Evolutionary conservation across 2,888 invertebrate genomes (phyloP).

Genomic region (Penaeus monodon): DNA sequence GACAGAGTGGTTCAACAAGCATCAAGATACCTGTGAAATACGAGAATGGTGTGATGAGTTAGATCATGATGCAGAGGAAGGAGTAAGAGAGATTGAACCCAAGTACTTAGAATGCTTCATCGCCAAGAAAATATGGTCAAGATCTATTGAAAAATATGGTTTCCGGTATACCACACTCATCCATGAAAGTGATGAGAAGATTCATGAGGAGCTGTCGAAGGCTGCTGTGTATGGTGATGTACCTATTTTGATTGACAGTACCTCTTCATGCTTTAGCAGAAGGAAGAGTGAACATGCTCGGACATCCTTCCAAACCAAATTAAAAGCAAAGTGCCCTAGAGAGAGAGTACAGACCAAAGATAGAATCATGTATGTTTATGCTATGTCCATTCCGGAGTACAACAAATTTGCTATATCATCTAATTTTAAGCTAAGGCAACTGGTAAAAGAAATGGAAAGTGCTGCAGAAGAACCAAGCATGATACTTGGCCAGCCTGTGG

Average conservation of each 20-base stretch:
- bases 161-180: slow-evolving; percentile 64
- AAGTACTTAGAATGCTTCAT: slow-evolving; percentile 64
- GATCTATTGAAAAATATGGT: slow-evolving; percentile 62
- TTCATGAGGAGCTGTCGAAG: slow-evolving; percentile 59
- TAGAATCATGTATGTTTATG: slow-evolving; percentile 64
- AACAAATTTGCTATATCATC: slow-evolving; percentile 64
- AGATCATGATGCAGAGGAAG: slow-evolving; percentile 64
- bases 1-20: slow-evolving; percentile 65
- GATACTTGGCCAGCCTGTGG: no score
- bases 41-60: slow-evolving; percentile 65
- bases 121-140: slow-evolving; percentile 65
- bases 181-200: slow-evolving; percentile 64
- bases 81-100: slow-evolving; percentile 64
- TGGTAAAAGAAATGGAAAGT: slow-evolving; percentile 60
- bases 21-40: slow-evolving; percentile 64
- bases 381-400: slow-evolving; percentile 65
- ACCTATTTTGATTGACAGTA: slow-evolving; percentile 61
- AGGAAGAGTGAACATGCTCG: slow-evolving; percentile 64
- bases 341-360: slow-evolving; percentile 65
- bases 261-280: slow-evolving; percentile 62
- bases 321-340: slow-evolving; percentile 63
- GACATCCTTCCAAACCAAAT: slow-evolving; percentile 63
- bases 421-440: slow-evolving; percentile 61
- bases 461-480: slow-evolving; percentile 21
- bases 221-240: slow-evolving; percentile 60